A percentile compares a stretch with the other conserved stretches of the same genome.
Evolutionary conservation across 2,113 vertebrate genomes (phyloP).

Genomic region (Cryptomyrus ogoouensis): DNA sequence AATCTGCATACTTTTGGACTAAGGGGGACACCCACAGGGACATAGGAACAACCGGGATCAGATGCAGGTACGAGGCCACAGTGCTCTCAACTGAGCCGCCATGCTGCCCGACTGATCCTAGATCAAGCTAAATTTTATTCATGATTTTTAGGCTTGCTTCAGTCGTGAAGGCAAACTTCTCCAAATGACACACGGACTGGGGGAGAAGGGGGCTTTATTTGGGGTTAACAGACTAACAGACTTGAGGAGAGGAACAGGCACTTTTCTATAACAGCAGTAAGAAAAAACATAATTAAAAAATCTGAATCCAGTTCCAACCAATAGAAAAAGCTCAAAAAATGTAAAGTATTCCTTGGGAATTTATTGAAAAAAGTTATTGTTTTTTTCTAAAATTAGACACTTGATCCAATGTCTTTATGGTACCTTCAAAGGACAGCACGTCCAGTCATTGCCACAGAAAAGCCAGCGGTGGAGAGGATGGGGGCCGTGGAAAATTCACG

Average conservation of each 20-base stretch:
- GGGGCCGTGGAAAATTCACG: slow-evolving; percentile 27
- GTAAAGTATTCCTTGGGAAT: neutral
- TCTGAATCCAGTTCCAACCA: neutral
- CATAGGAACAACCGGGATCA: neutral
- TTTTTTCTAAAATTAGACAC: neutral
- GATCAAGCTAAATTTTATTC: neutral
- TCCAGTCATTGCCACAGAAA: neutral
- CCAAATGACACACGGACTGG: neutral
- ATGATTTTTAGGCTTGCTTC: neutral
- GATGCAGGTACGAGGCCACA: neutral
- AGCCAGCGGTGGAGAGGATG: too few relatives aligned
- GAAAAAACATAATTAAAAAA: neutral
- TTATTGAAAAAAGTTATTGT: neutral
- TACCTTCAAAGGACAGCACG: neutral
- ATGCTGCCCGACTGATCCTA: neutral
- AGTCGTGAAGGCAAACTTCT: neutral
- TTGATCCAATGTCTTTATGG: neutral
- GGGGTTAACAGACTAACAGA: neutral
- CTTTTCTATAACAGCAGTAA: neutral
- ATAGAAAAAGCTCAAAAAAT: neutral
- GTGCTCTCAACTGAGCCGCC: neutral
- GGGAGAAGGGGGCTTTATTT: neutral
- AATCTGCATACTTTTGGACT: neutral
- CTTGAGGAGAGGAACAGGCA: neutral
- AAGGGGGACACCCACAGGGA: neutral